Conservation (phyloP, 2,113 vertebrate species). For the Cairina moschata region DNA sequence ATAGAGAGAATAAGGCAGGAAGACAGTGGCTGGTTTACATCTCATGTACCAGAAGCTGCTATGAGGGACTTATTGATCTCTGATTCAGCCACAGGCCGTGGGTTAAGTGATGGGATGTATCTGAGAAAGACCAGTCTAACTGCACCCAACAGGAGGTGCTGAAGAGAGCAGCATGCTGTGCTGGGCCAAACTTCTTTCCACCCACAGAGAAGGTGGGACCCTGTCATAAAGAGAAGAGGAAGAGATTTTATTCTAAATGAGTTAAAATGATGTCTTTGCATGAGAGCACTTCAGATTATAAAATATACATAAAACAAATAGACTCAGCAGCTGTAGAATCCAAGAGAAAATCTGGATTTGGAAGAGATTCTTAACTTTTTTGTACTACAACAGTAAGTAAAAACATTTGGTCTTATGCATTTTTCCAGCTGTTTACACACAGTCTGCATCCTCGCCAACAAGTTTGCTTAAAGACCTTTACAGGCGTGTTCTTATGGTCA, state of each 20-base stretch:
- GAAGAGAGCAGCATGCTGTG: neutral
- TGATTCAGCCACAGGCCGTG: neutral
- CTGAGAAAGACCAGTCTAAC: neutral
- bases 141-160: constrained; percentile 29
- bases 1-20: constrained; percentile 10
- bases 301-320: constrained; percentile 69
- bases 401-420: constrained; percentile 30
- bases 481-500: neutral
- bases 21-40: constrained; percentile 46
- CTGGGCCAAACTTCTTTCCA: neutral
- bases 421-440: constrained; percentile 53
- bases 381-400: neutral
- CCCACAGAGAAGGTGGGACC: neutral
- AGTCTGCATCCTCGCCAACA: neutral
- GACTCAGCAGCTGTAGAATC: constrained; percentile 57
- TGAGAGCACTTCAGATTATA: constrained; percentile 41
- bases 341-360: constrained; percentile 54
- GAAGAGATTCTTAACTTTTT: constrained; percentile 56
- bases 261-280: constrained; percentile 39
- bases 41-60: constrained; percentile 24
- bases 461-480: neutral
- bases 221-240: neutral
- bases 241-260: constrained; percentile 33
- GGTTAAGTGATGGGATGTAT: neutral
- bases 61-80: constrained; percentile 25